Base-by-base conservation (phyloP, 2,888 invertebrate genomes). In the Pollenia amentaria region DNA sequence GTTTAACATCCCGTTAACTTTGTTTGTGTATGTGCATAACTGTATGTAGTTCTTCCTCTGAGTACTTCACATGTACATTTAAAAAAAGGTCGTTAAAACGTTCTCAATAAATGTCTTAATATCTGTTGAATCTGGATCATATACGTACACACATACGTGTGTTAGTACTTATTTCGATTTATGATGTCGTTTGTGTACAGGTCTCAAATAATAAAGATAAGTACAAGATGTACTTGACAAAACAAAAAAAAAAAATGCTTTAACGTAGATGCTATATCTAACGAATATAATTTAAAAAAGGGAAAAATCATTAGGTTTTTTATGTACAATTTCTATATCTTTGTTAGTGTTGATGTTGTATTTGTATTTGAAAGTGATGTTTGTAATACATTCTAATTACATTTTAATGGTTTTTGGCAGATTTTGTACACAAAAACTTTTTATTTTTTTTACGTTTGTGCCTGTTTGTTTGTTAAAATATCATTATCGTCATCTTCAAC, bases 341-440 rank as follows among this genome's bases (percentile, higher is more conserved):
- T 16, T 16, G 42, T 18, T 18, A 18, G 2, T 44, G 40, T 14
- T 51, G 40, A 16, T 77, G 29, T 73, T 55, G 38, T 65, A 12
- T 48, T n/a, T 42, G 16, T 42, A 46, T 60, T 67, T 55, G 38
- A 62, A 64, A 84, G 79, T 75, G 79, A 79, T 67, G 79, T 84
- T 79, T 84, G 84, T 79, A 84, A 84, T 79, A 75, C 18, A 76
- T 70, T 76, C 79, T 80, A 85, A 85, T 85, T 85, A 76, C 80
- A 80, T 80, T 85, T 85, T 85, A 85, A 85, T 85, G 84, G 75
- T 57, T 64, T 75, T 70, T 79, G 84, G 79, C 80, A 79, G 55
- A 75, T 82, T 69, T 65, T 11, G 48, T 46, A 57, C 51, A 21
- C 6, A 42, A 6, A 29, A 6, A 6, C 14, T 44, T 44, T 42